A percentile compares a stretch with the other conserved stretches of the same genome.
Evolutionary conservation across 1,140 invertebrate species (phyloP).

Genomic region (Ectropis grisescens): DNA sequence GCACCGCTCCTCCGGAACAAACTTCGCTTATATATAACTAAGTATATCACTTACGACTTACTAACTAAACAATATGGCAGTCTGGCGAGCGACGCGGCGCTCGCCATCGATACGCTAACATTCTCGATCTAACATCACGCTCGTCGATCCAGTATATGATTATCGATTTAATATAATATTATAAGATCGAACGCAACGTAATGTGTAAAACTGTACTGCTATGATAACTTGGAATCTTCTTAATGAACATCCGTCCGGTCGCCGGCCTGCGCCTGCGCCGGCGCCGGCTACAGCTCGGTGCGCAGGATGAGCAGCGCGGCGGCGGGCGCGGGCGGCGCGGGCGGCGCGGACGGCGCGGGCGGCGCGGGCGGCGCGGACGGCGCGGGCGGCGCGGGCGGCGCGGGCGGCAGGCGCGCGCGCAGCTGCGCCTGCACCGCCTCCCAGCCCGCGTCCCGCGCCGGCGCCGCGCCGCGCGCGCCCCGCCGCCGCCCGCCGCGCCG

Average conservation of each 20-base stretch:
- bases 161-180: too few species aligned
- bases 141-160: too few species aligned
- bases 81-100: too few species aligned
- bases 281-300: slow-evolving; percentile 27
- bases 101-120: too few species aligned
- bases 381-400: slow-evolving; percentile 7
- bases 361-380: slow-evolving; percentile 10
- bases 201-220: too few species aligned
- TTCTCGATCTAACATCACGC: too few species aligned
- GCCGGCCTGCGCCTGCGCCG: too few species aligned
- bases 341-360: slow-evolving; percentile 10
- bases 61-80: slow-evolving; percentile 31
- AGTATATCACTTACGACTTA: slow-evolving; percentile 5
- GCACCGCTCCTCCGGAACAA: too few species aligned
- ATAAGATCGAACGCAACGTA: too few species aligned
- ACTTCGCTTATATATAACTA: slow-evolving; percentile 13
- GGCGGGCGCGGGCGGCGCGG: slow-evolving; percentile 17
- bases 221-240: too few species aligned
- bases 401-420: slow-evolving; percentile 2
- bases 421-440: slow-evolving; percentile 45
- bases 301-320: slow-evolving; percentile 37
- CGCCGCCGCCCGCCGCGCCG: background rate
- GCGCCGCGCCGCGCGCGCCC: slow-evolving; percentile 6
- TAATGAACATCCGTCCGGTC: too few species aligned
- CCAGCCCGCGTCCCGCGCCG: slow-evolving; percentile 29